These are phyloP conservation scores for Athalia rosae DNA, from an alignment of 2,888 invertebrate genomes.

Conservation along the genomic window DNA sequence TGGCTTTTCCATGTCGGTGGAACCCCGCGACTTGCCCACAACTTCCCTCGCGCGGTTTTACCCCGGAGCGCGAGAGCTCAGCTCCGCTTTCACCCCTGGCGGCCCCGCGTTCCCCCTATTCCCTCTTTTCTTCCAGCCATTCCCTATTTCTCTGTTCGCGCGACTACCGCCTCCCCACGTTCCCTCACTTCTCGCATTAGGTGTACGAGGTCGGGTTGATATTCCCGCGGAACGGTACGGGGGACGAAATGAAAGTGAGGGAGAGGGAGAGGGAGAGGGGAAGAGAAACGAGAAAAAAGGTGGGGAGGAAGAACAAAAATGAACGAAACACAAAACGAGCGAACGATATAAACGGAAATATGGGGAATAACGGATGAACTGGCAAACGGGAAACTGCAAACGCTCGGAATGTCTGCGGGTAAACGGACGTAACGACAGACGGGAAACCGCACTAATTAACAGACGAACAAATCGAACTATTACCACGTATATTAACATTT, in stretches of 20 bases:
- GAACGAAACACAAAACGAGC: neutral
- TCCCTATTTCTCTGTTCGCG: neutral
- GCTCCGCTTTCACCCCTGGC: neutral
- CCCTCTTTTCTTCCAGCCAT: conserved; percentile 15
- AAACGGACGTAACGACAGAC: neutral
- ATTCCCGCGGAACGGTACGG: neutral
- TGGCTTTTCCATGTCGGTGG: conserved; percentile 69
- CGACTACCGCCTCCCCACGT: neutral
- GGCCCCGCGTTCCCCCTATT: neutral
- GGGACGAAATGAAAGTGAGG: conserved; percentile 23
- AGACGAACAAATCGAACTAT: conserved; percentile 25
- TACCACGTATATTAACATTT: neutral
- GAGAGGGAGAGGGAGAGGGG: neutral
- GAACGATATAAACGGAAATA: conserved; percentile 5
- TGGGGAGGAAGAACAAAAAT: neutral
- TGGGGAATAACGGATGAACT: neutral
- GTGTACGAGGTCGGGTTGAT: neutral
- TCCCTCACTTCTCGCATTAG: neutral
- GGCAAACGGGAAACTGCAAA: neutral
- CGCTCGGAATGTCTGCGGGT: neutral
- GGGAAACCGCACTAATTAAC: conserved; percentile 23
- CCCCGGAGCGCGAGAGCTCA: conserved; percentile 22
- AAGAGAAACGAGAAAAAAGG: neutral
- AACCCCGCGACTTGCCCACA: conserved; percentile 61
- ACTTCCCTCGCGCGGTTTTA: conserved; percentile 49